Base-by-base conservation (phyloP, 2,888 invertebrate species). In the Chrysolina haemoptera region DNA sequence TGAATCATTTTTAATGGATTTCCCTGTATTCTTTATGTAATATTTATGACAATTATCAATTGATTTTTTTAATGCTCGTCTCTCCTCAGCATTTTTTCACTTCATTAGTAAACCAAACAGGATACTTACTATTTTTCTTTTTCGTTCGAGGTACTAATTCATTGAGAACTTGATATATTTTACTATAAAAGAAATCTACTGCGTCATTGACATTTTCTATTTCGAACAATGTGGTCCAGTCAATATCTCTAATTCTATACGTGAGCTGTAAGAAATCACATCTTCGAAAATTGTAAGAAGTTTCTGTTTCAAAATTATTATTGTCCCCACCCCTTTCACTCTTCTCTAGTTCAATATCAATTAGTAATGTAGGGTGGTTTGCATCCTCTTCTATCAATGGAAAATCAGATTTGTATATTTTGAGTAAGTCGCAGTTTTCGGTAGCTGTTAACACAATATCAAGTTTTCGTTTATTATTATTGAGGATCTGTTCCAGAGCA, bases 231-330 rank as follows among this genome's bases (percentile, higher is more conserved):
- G n/a, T 41, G 14, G 40, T 63, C 63, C 41, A 35, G 63, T 63
- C 63, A 63, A 40, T 63, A 63, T 40, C 63, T 63, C 63, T 63
- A 14, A 63, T 63, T 16, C 40, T 63, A 40, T 63, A 63, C 14
- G 40, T 35, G 3, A 63, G 41, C 41, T 63, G 63, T 63, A 63
- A 41, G 27, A 41, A 63, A 63, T 63, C 63, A 40, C 63, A 63
- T 40, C 41, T 63, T 40, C 11, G 41, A 2, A 41, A 41, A 41
- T 41, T 41, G 11, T 41, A 41, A 11, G 11, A 8, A 41, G 41
- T 48, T 48, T 48, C 48, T 14, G 48, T 48, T 48, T 48, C 48
- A n/a, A 48, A 48, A 3, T 48, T 14, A 4, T 10, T 48, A 8
- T 48, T 14, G 14, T 14, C 9, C 12, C n/a, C 48, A 14, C n/a